Evolutionary conservation across 2,113 vertebrate genomes (phyloP).

Genomic region (Meleagris gallopavo): DNA sequence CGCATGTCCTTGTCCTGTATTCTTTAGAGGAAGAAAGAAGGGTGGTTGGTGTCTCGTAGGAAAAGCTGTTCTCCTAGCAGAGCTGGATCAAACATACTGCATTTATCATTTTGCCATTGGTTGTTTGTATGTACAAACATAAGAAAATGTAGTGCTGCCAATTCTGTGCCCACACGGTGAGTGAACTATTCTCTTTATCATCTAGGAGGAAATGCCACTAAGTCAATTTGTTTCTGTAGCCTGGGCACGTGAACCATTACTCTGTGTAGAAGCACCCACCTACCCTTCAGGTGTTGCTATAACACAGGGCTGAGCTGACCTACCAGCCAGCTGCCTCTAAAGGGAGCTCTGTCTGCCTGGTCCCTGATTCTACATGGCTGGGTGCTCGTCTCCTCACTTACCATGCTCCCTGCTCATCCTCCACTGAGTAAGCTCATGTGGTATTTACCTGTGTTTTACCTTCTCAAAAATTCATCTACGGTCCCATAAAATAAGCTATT

Average conservation of each 20-base stretch:
- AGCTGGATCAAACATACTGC: neutral
- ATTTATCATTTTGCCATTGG: neutral
- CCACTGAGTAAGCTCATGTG: neutral
- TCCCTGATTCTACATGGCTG: neutral
- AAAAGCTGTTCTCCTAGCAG: neutral
- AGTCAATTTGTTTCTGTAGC: neutral
- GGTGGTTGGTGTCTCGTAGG: neutral
- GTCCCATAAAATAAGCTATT: neutral
- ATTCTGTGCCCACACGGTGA: rapidly evolving
- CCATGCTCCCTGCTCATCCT: neutral
- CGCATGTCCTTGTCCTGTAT: neutral
- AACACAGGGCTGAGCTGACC: neutral
- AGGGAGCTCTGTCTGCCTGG: neutral
- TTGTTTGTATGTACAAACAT: neutral
- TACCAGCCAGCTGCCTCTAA: neutral
- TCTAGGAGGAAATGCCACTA: neutral
- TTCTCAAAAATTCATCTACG: neutral
- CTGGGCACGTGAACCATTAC: neutral
- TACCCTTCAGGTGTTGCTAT: neutral
- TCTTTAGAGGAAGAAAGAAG: neutral
- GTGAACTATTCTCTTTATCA: neutral
- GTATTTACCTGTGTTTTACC: neutral
- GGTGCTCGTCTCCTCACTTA: neutral
- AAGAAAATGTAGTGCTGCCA: rapidly evolving
- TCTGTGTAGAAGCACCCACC: neutral